phyloP scores from a whole-genome alignment of 2,113 vertebrate genomes.

The Prionailurus viverrinus region DNA sequence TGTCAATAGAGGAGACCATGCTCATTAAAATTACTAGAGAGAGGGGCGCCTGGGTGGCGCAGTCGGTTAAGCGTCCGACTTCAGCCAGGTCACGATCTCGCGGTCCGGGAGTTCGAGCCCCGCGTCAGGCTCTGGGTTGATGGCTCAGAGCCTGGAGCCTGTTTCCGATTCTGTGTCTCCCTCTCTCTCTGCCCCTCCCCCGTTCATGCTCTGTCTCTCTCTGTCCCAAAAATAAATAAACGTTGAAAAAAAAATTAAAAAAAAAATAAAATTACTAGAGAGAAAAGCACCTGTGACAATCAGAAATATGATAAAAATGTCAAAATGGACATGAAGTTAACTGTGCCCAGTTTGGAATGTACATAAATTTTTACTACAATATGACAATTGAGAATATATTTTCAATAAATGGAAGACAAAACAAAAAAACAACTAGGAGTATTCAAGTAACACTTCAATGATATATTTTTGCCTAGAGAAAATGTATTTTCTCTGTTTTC shows the following conservation, averaged over 20 bases:
- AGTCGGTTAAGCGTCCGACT: too few species aligned
- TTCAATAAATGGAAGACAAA: constrained; percentile 31
- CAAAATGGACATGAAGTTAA: constrained; percentile 63
- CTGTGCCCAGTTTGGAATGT: constrained; percentile 43
- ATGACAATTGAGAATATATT: constrained; percentile 58
- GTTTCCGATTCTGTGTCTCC: too few species aligned
- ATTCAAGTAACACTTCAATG: constrained; percentile 55
- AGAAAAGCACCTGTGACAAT: constrained; percentile 60
- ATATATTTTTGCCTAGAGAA: background rate
- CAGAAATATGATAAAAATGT: constrained; percentile 53
- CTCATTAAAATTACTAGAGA: constrained; percentile 39
- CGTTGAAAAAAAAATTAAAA: too few species aligned
- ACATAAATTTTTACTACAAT: constrained; percentile 58
- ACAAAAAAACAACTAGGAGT: background rate
- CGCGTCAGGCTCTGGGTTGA: too few species aligned
- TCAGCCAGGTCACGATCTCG: too few species aligned
- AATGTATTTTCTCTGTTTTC: background rate
- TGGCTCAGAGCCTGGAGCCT: too few species aligned
- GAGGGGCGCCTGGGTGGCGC: too few species aligned
- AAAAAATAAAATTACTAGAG: constrained; percentile 34
- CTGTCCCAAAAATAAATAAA: too few species aligned
- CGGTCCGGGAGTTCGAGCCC: too few species aligned
- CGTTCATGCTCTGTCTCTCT: too few species aligned
- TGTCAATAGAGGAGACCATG: background rate
- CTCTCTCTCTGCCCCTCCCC: too few species aligned